Evolutionary conservation across 1,140 invertebrate species (phyloP), one percentile per base, ranked within the genome.

Genomic region (Aphis craccivora): DNA sequence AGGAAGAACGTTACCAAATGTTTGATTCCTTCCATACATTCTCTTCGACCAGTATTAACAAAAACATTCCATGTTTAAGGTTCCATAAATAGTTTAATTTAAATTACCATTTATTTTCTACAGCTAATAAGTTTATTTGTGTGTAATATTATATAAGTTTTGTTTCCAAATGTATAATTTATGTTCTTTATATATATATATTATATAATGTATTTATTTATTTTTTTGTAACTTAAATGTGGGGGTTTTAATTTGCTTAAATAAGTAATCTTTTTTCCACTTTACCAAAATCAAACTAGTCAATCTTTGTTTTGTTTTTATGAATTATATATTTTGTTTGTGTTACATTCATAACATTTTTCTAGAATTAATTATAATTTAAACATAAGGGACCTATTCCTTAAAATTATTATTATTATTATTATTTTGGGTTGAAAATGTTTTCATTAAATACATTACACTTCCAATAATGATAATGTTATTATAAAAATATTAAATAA

Each of bases 241-340:
- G 48, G 51, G 48, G 48, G 25, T 86, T 93, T 86, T 93, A 23
- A 55, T 89, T 89, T 53, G 30, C 35, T 55, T 86, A 86, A 30
- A 51, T 55, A 91, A 91, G 40, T 91, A 1, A 84, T 86, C 23
- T 93, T 93, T 93, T 92, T 93, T 93, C 35, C 25, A 55, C 81
- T 86, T 86, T 93, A 93, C 91, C 81, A 93, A 93, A 92, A 93
- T 93, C 37, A 93, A 93, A 93, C 91, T 93, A 93, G 91, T 93
- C 91, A 93, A 93, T 86, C 43, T 92, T 93, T 93, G 91, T 93
- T 93, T 93, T 93, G 81, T 93, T 93, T 53, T 40, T 84, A 93
- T 93, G 60, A 90, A 90, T 67, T 93, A 84, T 40, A 93, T 84
- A 40, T 93, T 93, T 93, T 93, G 76, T 93, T 93, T 93, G 81